Percentiles rank a stretch among this genome's conserved stretches.
Conservation (phyloP, 2,888 invertebrate species). For the Caradrina clavipalpis region DNA sequence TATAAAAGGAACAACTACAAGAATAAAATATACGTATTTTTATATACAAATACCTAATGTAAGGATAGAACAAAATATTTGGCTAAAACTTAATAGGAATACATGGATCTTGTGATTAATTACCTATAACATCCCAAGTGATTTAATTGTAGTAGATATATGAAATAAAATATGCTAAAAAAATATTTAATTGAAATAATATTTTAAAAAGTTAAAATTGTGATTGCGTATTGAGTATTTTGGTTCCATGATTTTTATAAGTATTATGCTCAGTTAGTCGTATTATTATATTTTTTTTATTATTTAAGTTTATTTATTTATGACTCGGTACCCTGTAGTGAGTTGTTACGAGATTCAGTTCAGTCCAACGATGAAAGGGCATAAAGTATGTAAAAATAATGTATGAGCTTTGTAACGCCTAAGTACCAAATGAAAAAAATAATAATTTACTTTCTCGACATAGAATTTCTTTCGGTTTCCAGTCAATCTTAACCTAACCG, state of each 20-base stretch:
- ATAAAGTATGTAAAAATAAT: constrained; percentile 70
- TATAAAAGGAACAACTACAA: constrained; percentile 87
- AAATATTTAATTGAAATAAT: constrained; percentile 71
- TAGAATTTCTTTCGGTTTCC: constrained; percentile 59
- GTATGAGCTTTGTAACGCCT: constrained; percentile 68
- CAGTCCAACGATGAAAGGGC: constrained; percentile 72
- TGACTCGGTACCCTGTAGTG: constrained; percentile 88
- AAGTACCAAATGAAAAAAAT: constrained; percentile 72
- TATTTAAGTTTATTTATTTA: constrained; percentile 75
- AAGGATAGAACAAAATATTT: constrained; percentile 87
- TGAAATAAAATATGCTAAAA: constrained; percentile 60
- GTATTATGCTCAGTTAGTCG: constrained; percentile 80
- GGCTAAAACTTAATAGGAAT: constrained; percentile 89
- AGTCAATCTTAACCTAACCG: constrained; percentile 68
- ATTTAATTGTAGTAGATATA: constrained; percentile 61
- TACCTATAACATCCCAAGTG: constrained; percentile 74
- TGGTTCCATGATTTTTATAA: constrained; percentile 73
- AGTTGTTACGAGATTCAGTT: constrained; percentile 83
- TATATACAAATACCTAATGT: constrained; percentile 87
- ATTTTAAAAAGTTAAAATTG: constrained; percentile 76
- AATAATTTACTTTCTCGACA: constrained; percentile 44
- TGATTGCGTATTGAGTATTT: constrained; percentile 87
- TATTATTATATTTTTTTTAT: constrained; percentile 72
- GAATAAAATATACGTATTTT: constrained; percentile 83
- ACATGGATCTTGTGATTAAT: constrained; percentile 79